Percentiles rank a stretch among this genome's conserved stretches.
Conservation (phyloP, 2,797 vertebrate genomes). For the Coregonus ussuriensis region DNA sequence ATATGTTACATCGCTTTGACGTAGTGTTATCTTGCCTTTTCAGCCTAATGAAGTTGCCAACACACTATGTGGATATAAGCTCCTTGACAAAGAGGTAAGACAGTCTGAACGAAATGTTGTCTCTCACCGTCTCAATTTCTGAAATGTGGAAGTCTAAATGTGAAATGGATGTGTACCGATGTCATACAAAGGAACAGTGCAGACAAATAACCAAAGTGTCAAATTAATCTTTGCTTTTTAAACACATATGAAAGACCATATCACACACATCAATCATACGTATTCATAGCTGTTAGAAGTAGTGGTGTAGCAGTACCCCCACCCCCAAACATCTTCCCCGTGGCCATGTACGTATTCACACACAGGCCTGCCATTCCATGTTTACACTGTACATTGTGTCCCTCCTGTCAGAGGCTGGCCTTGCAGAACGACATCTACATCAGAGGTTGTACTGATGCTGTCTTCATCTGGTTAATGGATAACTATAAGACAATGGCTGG, state of each 20-base stretch:
- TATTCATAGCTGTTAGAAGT: background rate
- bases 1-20: background rate
- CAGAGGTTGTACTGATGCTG: constrained; percentile 88
- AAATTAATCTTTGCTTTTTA: background rate
- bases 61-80: constrained; percentile 89
- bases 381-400: background rate
- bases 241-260: background rate
- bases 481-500: constrained; percentile 93
- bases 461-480: constrained; percentile 92
- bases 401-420: constrained; percentile 75
- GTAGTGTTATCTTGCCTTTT: constrained; percentile 38
- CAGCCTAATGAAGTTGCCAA: constrained; percentile 87
- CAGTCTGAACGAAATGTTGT: background rate
- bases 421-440: constrained; percentile 73
- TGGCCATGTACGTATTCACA: background rate
- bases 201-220: background rate
- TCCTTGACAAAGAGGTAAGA: constrained; percentile 80
- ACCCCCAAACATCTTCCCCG: too few species aligned
- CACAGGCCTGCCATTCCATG: background rate
- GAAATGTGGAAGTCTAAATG: background rate
- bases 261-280: too few species aligned
- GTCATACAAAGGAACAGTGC: background rate
- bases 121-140: background rate
- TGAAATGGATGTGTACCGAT: background rate
- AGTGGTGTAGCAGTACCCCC: too few species aligned